phyloP scores from a whole-genome alignment of 2,797 vertebrate species.

The Masticophis lateralis region DNA sequence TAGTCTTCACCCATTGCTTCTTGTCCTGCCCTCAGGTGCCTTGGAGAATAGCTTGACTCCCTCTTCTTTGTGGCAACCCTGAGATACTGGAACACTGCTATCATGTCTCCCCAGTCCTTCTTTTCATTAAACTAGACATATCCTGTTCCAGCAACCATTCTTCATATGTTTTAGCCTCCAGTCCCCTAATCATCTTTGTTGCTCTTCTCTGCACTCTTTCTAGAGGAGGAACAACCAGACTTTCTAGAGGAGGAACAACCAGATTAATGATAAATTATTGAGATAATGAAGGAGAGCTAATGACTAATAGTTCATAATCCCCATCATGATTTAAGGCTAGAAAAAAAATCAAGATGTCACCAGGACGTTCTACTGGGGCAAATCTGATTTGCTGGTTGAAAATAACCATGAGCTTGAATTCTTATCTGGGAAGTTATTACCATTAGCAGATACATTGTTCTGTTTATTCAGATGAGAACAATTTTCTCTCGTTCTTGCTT shows the following conservation, averaged over 20 bases:
- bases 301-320: background rate
- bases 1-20: too few species aligned
- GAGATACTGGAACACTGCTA: too few species aligned
- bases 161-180: too few species aligned
- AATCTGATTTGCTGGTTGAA: background rate
- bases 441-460: conserved; percentile 48
- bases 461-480: conserved; percentile 74
- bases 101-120: too few species aligned
- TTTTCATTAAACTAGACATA: too few species aligned
- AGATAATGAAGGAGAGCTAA: background rate
- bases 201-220: too few species aligned
- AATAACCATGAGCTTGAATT: background rate
- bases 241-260: background rate
- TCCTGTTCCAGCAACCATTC: too few species aligned
- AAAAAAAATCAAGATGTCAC: background rate
- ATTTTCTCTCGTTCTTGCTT: conserved; percentile 65
- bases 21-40: too few species aligned
- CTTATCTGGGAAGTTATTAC: conserved; percentile 42
- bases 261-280: background rate
- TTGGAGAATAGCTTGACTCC: too few species aligned
- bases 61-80: too few species aligned
- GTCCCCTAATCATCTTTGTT: too few species aligned
- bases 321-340: background rate
- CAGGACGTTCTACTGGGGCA: background rate
- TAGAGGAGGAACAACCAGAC: background rate